phyloP scores from a whole-genome alignment of 2,888 invertebrate species.

The Nomada lathburiana region DNA sequence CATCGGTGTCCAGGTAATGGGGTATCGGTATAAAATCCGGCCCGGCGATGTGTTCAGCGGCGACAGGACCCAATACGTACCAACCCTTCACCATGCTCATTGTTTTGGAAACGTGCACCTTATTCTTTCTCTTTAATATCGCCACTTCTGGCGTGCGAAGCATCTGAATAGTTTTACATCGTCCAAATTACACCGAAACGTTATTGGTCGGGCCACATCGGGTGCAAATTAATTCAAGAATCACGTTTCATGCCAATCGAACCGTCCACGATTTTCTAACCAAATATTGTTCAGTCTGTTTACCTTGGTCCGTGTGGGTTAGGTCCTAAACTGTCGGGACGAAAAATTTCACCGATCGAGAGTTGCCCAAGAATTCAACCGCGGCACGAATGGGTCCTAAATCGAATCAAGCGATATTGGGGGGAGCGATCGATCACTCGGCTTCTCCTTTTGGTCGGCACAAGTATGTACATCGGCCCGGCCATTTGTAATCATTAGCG shows the following conservation, averaged over 20 bases:
- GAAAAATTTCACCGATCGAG: constrained; percentile 3
- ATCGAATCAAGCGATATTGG: constrained; percentile 71
- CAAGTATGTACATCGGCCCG: constrained; percentile 58
- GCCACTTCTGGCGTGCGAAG: not conserved
- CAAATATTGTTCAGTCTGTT: not conserved
- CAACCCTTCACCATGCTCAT: constrained; percentile 67
- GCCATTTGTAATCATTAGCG: constrained; percentile 81
- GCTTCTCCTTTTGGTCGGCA: constrained; percentile 65
- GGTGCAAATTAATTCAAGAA: not conserved
- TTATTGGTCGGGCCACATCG: not conserved
- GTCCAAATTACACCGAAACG: not conserved
- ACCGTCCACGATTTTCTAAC: not conserved
- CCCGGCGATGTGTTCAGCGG: constrained; percentile 68
- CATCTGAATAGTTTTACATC: constrained; percentile 25
- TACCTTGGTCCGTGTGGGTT: not conserved
- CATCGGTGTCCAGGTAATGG: constrained; percentile 72
- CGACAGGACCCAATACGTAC: constrained; percentile 67
- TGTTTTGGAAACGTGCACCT: constrained; percentile 49
- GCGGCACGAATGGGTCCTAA: constrained; percentile 55
- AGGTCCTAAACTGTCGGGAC: not conserved
- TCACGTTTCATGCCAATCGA: not conserved
- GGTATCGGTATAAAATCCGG: constrained; percentile 70
- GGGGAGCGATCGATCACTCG: constrained; percentile 69
- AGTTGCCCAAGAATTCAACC: constrained; percentile 54
- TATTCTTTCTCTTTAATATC: constrained; percentile 32